phyloP scores from a whole-genome alignment of 2,113 vertebrate species.

The Muntiacus muntjak region DNA sequence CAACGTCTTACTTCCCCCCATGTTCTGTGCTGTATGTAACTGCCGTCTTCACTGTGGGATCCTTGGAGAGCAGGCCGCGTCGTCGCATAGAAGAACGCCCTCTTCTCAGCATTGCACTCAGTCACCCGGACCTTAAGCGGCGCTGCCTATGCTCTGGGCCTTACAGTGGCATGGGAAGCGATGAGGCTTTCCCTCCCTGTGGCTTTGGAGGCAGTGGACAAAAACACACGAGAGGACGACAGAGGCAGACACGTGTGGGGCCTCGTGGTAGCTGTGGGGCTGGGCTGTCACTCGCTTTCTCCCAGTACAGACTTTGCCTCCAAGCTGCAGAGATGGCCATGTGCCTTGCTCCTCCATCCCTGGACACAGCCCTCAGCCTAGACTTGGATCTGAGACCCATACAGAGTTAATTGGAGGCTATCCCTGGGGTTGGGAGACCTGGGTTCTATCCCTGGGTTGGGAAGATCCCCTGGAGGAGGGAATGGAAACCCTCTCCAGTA shows the following conservation, averaged over 20 bases:
- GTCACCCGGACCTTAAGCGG: neutral
- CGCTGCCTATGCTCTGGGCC: neutral
- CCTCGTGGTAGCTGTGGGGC: neutral
- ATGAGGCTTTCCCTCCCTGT: neutral
- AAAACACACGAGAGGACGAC: neutral
- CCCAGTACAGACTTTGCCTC: neutral
- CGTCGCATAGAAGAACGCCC: neutral
- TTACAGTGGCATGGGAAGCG: neutral
- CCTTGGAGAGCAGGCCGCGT: neutral
- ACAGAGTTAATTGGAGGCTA: neutral
- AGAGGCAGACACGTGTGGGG: rapidly evolving
- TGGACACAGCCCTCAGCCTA: neutral
- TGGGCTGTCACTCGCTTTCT: neutral
- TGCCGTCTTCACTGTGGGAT: neutral
- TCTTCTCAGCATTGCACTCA: neutral
- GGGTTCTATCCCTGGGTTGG: neutral
- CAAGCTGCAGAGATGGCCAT: neutral
- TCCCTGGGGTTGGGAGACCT: neutral
- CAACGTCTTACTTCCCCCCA: neutral
- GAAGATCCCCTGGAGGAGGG: neutral
- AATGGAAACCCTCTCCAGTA: neutral
- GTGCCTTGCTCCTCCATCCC: neutral
- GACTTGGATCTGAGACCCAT: neutral
- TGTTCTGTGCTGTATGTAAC: neutral
- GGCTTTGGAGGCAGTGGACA: neutral